Conservation (phyloP, 2,113 vertebrate genomes). For the Regulus satrapa region DNA sequence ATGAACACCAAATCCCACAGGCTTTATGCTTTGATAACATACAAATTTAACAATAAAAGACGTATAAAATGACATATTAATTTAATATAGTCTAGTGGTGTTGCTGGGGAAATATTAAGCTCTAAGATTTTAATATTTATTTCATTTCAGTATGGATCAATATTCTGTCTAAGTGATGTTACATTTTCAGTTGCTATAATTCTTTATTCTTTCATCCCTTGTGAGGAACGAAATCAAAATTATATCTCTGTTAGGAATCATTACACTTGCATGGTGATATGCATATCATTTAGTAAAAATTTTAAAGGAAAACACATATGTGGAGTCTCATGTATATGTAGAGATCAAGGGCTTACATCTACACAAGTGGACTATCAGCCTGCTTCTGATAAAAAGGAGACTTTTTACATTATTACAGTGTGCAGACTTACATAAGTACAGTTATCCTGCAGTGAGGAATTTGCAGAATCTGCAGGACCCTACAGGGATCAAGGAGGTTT, state of each 20-base stretch:
- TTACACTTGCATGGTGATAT: not conserved
- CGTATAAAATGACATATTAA: not conserved
- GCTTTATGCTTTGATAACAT: not conserved
- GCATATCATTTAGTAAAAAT: not conserved
- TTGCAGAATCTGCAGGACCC: conserved; percentile 51
- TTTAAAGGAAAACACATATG: not conserved
- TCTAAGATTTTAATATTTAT: not conserved
- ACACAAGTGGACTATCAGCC: not conserved
- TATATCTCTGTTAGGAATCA: not conserved
- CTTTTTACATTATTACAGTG: not conserved
- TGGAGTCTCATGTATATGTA: not conserved
- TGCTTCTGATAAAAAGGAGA: not conserved
- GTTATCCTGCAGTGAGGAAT: conserved; percentile 44
- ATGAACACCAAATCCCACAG: not conserved
- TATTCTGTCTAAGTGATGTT: not conserved
- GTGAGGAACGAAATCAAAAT: not conserved
- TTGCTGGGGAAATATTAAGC: not conserved
- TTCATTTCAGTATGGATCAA: not conserved
- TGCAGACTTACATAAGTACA: not conserved
- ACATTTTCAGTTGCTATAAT: not conserved
- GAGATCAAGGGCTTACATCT: not conserved
- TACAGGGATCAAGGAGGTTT: conserved; percentile 28
- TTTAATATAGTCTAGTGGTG: not conserved
- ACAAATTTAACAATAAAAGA: not conserved
- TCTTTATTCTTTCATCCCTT: not conserved